phyloP scores from a whole-genome alignment of 2,113 vertebrate species.

The Eulemur rufifrons region DNA sequence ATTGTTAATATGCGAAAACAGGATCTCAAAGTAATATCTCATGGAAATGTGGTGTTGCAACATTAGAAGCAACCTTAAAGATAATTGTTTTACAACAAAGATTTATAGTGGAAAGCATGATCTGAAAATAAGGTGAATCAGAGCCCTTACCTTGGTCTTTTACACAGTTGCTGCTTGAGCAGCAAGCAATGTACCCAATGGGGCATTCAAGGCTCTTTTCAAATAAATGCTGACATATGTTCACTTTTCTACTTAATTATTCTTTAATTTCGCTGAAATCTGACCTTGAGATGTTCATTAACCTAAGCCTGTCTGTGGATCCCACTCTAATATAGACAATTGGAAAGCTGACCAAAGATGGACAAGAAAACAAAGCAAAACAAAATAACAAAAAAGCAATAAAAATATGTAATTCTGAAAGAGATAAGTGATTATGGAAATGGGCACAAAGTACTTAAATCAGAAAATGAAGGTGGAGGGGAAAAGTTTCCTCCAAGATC shows the following conservation, averaged over 20 bases:
- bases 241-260: neutral
- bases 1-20: neutral
- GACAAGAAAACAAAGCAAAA: neutral
- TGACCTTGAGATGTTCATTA: neutral
- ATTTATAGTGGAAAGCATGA: neutral
- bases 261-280: neutral
- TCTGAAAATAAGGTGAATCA: neutral
- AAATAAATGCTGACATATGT: neutral
- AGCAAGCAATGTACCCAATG: neutral
- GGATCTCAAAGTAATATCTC: neutral
- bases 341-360: neutral
- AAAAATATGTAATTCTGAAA: neutral
- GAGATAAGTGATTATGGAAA: neutral
- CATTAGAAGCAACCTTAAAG: neutral
- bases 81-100: neutral
- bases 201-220: neutral
- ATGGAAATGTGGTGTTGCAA: neutral
- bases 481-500: neutral
- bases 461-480: neutral
- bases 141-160: neutral
- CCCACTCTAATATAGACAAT: neutral
- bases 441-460: neutral
- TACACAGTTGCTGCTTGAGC: neutral
- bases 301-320: neutral
- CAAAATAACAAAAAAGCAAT: neutral